These are phyloP conservation scores for Hypolimnas misippus DNA, from an alignment of 2,888 invertebrate genomes.

Conservation along the genomic window DNA sequence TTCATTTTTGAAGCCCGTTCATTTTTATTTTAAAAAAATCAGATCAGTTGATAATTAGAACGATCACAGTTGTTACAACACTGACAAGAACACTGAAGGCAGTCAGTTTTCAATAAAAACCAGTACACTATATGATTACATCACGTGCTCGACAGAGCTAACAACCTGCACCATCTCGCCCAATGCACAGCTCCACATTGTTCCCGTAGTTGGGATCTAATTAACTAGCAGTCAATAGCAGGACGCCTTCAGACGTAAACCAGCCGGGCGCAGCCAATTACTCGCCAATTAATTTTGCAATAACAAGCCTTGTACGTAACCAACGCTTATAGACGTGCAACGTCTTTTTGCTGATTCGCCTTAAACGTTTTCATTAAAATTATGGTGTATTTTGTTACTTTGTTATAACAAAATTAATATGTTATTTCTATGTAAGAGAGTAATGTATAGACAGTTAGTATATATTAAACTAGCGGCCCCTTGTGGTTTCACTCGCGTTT, in stretches of 20 bases:
- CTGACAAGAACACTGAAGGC: background rate
- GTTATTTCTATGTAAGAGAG: background rate
- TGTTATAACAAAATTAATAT: background rate
- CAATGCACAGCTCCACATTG: conserved; percentile 55
- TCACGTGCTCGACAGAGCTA: conserved; percentile 1
- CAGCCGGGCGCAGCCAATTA: conserved; percentile 73
- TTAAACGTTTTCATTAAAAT: conserved; percentile 22
- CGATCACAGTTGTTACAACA: background rate
- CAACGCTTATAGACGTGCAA: conserved; percentile 22
- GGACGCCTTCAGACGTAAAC: conserved; percentile 72
- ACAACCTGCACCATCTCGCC: conserved; percentile 23
- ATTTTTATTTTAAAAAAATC: too few species aligned
- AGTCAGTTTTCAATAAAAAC: background rate
- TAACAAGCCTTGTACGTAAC: conserved; percentile 51
- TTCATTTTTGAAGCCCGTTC: too few species aligned
- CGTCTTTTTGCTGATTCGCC: conserved; percentile 26
- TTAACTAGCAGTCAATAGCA: conserved; percentile 80
- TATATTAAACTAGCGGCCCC: too few species aligned
- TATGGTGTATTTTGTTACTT: background rate
- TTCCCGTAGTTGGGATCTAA: conserved; percentile 68
- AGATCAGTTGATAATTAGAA: too few species aligned
- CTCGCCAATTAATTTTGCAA: conserved; percentile 80
- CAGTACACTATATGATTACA: background rate
- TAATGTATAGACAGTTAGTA: background rate
- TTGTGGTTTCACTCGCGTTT: too few species aligned